Percentiles rank a stretch among this genome's conserved stretches.
These are phyloP conservation scores for Rhyacichthys aspro DNA, from an alignment of 2,797 vertebrate genomes.

Conservation along the genomic window DNA sequence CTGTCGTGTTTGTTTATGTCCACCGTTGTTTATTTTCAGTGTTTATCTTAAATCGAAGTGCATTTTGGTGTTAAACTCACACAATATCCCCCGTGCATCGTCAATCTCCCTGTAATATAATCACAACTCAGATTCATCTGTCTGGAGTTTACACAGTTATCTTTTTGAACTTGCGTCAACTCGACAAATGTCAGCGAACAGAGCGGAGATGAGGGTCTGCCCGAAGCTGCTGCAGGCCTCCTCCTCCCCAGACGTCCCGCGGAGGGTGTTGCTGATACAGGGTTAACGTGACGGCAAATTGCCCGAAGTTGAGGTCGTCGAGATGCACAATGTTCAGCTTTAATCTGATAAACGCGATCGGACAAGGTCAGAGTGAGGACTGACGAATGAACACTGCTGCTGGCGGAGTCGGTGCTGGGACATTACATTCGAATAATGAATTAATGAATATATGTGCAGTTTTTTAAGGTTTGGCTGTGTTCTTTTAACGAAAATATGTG, in stretches of 20 bases:
- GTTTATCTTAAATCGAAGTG: too few relatives aligned
- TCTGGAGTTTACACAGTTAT: not conserved
- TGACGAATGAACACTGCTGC: not conserved
- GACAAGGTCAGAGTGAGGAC: conserved; percentile 14
- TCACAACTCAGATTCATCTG: conserved; percentile 9
- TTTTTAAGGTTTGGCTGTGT: not conserved
- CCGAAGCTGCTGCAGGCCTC: conserved; percentile 4
- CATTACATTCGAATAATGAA: not conserved
- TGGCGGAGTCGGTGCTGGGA: not conserved
- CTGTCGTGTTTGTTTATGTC: not conserved
- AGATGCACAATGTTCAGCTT: not conserved
- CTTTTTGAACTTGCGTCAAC: not conserved
- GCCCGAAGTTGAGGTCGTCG: conserved; percentile 13
- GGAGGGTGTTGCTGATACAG: not conserved
- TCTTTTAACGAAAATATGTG: not conserved
- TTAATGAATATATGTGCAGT: not conserved
- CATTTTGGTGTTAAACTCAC: too few relatives aligned
- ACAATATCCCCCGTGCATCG: not conserved
- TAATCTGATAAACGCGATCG: conserved; percentile 2
- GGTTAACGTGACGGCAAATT: conserved; percentile 8
- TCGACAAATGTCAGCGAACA: not conserved
- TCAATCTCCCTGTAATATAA: conserved; percentile 14
- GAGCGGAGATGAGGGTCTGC: not conserved
- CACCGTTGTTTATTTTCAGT: conserved; percentile 17
- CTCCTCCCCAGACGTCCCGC: too few relatives aligned